Base-by-base conservation (phyloP, 2,888 invertebrate genomes). In the Aporophyla nigra region DNA sequence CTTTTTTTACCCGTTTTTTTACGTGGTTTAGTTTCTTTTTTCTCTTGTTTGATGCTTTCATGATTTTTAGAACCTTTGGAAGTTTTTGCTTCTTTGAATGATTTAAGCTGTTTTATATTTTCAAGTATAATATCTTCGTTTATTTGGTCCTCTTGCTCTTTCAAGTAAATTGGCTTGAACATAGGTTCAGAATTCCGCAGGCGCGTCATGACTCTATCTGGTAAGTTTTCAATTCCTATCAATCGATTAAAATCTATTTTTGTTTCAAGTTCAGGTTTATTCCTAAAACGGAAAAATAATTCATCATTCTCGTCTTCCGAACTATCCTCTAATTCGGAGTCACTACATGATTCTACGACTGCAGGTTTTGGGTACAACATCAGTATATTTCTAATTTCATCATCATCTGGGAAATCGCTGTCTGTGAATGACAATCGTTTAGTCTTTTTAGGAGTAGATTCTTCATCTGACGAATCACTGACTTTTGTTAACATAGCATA, bases 381-480 rank as follows among this genome's bases (percentile, higher is more conserved):
- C 4, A 94, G 88, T 83, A 87, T 90, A n/a, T 88, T 92, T 87
- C 93, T 93, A 65, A 95, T 96, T 91, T 96, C 95, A 88, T 95
- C 94, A 76, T 94, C 95, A 69, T 92, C 90, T 2, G 95, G 96
- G 67, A 96, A 89, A 74, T 95, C 94, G 2, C 90, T 92, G 27
- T 92, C 90, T 82, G 93, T 91, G 66, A 94, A 91, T 74, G 90
- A 90, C 5, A 91, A 85, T 6, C 90, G 84, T 27, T 87, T 87
- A 24, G 89, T 78, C 87, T 94, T 95, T 87, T 91, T 93, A 0
- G 95, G 94, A 14, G 93, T 94, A 12, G 65, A 74, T 80, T 95
- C 94, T 9, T 89, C 58, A 81, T 95, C 95, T 0, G 94, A 94
- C 27, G 89, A 86, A 74, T 93, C 94, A 87, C 92, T 94, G 0